These are phyloP conservation scores for Perca flavescens DNA, from an alignment of 2,113 vertebrate species.

Conservation along the genomic window DNA sequence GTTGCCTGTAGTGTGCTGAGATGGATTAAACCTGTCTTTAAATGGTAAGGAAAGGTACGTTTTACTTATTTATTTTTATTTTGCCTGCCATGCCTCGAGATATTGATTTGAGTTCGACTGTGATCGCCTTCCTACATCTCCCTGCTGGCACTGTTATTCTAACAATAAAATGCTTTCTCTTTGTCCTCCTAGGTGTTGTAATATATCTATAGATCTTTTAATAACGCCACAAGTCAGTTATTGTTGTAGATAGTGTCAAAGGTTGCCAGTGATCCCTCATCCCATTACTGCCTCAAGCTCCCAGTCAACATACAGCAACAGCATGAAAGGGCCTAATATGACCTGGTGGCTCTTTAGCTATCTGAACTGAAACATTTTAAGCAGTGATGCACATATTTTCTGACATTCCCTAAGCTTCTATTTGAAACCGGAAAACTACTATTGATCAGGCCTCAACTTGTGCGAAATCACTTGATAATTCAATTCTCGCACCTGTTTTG, in stretches of 20 bases:
- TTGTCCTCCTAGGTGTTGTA: background rate
- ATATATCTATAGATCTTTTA: background rate
- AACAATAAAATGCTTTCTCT: background rate
- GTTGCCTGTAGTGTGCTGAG: slow-evolving; percentile 48
- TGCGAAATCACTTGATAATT: slow-evolving; percentile 7
- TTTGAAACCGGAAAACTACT: slow-evolving; percentile 5
- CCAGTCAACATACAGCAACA: background rate
- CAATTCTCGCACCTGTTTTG: slow-evolving; percentile 20
- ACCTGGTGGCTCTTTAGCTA: slow-evolving; percentile 25
- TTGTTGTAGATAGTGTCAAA: background rate
- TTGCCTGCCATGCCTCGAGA: slow-evolving; percentile 14
- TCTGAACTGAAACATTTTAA: slow-evolving; percentile 22
- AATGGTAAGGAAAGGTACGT: slow-evolving; percentile 36
- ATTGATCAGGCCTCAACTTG: background rate
- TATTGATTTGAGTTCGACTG: slow-evolving; percentile 7
- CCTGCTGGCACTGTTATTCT: background rate
- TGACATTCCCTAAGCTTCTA: slow-evolving; percentile 5
- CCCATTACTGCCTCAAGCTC: background rate
- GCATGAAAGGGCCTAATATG: background rate
- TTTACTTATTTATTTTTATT: slow-evolving; percentile 29
- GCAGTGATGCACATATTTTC: slow-evolving; percentile 23
- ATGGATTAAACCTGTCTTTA: slow-evolving; percentile 58
- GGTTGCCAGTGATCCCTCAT: background rate
- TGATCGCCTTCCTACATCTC: background rate
- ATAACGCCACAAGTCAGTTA: background rate